A percentile compares a stretch with the other conserved stretches of the same genome.
Conservation (phyloP, 2,113 vertebrate genomes). For the Hippolais icterina region DNA sequence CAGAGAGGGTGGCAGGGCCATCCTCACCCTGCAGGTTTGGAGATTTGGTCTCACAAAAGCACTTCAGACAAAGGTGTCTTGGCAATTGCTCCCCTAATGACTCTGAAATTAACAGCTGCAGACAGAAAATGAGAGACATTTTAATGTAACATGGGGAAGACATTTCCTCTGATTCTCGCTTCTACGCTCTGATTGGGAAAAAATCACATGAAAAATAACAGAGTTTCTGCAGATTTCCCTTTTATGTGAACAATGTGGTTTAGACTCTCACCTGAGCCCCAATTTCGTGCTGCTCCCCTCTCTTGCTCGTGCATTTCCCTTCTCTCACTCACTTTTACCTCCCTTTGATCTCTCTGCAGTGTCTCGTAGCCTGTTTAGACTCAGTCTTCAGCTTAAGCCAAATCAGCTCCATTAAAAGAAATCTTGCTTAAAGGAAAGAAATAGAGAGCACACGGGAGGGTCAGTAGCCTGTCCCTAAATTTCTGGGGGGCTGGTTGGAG, state of each 20-base stretch:
- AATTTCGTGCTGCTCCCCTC: background rate
- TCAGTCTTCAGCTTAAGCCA: background rate
- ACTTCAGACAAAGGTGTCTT: background rate
- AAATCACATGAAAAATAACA: conserved; percentile 1
- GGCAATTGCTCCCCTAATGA: conserved; percentile 8
- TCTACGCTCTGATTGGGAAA: background rate
- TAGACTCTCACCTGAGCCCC: background rate
- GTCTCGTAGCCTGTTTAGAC: background rate
- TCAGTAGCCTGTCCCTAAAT: background rate
- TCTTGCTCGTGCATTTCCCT: background rate
- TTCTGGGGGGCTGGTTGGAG: background rate
- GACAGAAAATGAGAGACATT: conserved; percentile 50
- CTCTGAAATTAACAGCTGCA: conserved; percentile 56
- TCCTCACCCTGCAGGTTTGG: background rate
- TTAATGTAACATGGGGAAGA: conserved; percentile 13
- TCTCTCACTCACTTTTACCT: background rate
- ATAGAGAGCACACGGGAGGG: background rate
- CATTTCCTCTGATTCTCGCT: background rate
- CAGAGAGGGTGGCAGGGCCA: background rate
- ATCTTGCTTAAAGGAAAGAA: background rate
- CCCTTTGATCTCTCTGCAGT: background rate
- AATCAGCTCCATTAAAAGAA: background rate
- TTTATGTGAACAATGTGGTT: background rate
- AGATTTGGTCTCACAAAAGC: background rate
- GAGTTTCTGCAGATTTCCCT: background rate